Base-by-base conservation (phyloP, 2,888 invertebrate genomes). In the Priapulus caudatus region DNA sequence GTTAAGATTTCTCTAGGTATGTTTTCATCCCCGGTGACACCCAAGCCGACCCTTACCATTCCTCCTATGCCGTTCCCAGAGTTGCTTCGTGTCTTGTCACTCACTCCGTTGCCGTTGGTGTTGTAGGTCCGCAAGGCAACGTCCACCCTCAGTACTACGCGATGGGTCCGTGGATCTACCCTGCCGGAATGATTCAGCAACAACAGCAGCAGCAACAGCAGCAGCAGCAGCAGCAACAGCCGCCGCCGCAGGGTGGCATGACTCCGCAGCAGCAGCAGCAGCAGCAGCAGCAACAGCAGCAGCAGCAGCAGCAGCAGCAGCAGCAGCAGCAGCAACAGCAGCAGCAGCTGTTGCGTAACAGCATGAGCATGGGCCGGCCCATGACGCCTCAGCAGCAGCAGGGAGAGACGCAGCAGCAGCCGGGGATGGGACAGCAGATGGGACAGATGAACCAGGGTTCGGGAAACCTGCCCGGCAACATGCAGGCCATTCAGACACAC, bases 191-290 rank as follows among this genome's bases (percentile, higher is more conserved):
- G 1, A 51, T 60, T 23, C 55, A 56, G 49, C 65, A 67, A 61
- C 63, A 60, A 55, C 65, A 65, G 50, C 66, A 65, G 52, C 59
- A 62, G 52, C 68, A 67, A 58, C 70, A 56, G 44, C 58, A 56
- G 20, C 50, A 50, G 51, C 58, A 47, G 24, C 48, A 16, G 18
- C 33, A 33, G n/a, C 33, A 33, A n/a, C 5, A 10, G 33, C 24
- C 23, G 20, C 53, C 54, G 51, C 58, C 56, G 45, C 58, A 58
- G 51, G 54, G 54, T 10, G 53, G 53, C 21, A 53, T 50, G 56
- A 53, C 80, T 82, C 80, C 84, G 65, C 83, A 81, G 64, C 81
- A 82, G 65, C n/a, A n/a, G n/a, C n/a, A n/a, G n/a, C n/a, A n/a
- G n/a, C n/a, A n/a, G n/a, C 33, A 33, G 33, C 33, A 10, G 10